A percentile compares a stretch with the other conserved stretches of the same genome.
These are phyloP conservation scores for Magallana gigas DNA, from an alignment of 1,140 invertebrate genomes.

Conservation along the genomic window DNA sequence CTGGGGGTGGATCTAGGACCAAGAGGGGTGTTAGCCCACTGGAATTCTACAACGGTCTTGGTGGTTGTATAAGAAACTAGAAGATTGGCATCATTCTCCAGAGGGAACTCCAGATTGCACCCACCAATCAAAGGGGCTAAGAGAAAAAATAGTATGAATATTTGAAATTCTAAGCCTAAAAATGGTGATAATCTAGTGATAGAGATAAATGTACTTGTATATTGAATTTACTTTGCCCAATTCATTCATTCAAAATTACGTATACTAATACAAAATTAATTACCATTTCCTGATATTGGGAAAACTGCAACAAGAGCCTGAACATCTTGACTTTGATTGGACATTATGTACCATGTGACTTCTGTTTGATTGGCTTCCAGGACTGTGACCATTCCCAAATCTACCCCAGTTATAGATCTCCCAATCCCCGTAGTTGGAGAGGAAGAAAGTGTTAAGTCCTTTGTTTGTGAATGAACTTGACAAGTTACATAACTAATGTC, in stretches of 20 bases:
- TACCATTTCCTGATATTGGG: slow-evolving; percentile 5
- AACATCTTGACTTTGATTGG: slow-evolving; percentile 13
- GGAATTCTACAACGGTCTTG: slow-evolving; percentile 83
- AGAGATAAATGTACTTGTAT: no score
- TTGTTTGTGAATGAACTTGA: slow-evolving; percentile 8
- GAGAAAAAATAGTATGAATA: background rate
- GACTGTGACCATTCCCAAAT: slow-evolving; percentile 3
- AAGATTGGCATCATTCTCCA: slow-evolving; percentile 85
- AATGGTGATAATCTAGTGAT: no score
- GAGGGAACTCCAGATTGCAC: slow-evolving; percentile 86
- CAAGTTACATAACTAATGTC: slow-evolving; percentile 26
- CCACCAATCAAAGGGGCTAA: slow-evolving; percentile 88
- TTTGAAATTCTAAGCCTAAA: no score
- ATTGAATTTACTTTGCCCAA: no score
- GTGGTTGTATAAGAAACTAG: slow-evolving; percentile 79
- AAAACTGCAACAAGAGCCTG: background rate
- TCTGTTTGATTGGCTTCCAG: slow-evolving; percentile 14
- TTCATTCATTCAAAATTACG: no score
- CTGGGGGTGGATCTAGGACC: background rate
- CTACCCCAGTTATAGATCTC: background rate
- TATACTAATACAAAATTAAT: background rate
- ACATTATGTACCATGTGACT: slow-evolving; percentile 40
- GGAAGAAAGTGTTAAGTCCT: background rate
- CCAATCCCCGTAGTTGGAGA: background rate
- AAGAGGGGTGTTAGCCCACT: slow-evolving; percentile 78